Conservation (phyloP, 2,888 invertebrate genomes). For the Hyposoter dolosus region DNA sequence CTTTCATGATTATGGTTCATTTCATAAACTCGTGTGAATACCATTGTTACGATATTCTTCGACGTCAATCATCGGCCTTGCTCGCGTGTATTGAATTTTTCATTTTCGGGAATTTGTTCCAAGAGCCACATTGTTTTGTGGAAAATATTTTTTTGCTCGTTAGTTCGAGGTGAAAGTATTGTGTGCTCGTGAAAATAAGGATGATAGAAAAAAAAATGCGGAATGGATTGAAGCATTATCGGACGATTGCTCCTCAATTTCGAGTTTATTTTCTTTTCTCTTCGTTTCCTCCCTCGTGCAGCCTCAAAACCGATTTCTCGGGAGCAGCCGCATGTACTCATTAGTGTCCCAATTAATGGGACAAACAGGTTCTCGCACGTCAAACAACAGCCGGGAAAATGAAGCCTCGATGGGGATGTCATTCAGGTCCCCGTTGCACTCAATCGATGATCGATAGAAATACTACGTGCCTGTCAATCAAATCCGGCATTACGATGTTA, state of each 20-base stretch:
- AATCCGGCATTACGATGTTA: not conserved
- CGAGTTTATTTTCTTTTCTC: not conserved
- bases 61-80: not conserved
- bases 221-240: not conserved
- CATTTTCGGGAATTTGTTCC: not conserved
- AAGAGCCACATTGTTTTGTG: not conserved
- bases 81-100: not conserved
- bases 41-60: not conserved
- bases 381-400: constrained; percentile 19
- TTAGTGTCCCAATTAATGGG: constrained; percentile 53
- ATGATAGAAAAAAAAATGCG: not conserved
- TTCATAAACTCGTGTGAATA: not conserved
- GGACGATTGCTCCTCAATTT: not conserved
- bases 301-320: not conserved
- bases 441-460: not conserved
- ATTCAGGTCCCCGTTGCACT: not conserved
- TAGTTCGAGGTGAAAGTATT: not conserved
- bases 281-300: not conserved
- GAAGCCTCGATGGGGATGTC: constrained; percentile 18
- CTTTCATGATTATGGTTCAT: not conserved
- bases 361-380: constrained; percentile 29
- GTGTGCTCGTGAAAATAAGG: not conserved
- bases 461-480: not conserved
- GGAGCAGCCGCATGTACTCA: constrained; percentile 19
- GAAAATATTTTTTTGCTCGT: not conserved